Evolutionary conservation across 2,888 invertebrate species (phyloP).

Genomic region (Xestia ashworthii): DNA sequence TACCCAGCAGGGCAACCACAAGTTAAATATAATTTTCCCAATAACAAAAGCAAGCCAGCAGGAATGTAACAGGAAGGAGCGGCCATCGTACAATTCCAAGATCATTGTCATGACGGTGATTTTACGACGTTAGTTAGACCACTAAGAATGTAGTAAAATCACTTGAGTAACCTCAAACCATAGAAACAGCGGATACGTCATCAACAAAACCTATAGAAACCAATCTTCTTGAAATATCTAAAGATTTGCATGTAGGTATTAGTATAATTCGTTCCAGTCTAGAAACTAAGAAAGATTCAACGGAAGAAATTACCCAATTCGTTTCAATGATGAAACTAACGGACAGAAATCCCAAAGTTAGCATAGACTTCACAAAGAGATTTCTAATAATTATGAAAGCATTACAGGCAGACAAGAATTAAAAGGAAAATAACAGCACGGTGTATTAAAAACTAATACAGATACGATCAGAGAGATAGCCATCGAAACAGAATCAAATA

Average conservation of each 20-base stretch:
- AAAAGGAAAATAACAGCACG: conserved; percentile 55
- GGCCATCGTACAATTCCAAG: conserved; percentile 13
- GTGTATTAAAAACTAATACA: conserved; percentile 59
- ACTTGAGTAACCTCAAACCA: conserved; percentile 27
- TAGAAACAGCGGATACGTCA: conserved; percentile 19
- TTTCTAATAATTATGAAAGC: conserved; percentile 61
- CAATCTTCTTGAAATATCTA: neutral
- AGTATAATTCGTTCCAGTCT: conserved; percentile 52
- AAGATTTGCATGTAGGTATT: conserved; percentile 40
- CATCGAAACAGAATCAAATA: conserved; percentile 67
- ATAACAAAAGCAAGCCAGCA: neutral
- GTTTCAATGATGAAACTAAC: conserved; percentile 57
- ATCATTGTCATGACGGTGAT: conserved; percentile 35
- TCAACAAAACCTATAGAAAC: conserved; percentile 2
- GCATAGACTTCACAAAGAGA: conserved; percentile 44
- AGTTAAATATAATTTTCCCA: neutral
- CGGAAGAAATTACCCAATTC: conserved; percentile 50
- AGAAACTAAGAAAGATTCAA: conserved; percentile 46
- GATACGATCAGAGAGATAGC: conserved; percentile 66
- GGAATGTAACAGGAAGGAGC: conserved; percentile 9
- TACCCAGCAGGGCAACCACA: neutral
- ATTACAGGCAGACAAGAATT: conserved; percentile 39
- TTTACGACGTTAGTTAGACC: conserved; percentile 38
- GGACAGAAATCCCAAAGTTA: conserved; percentile 42
- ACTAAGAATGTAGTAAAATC: conserved; percentile 37